Base-by-base conservation (phyloP, 2,797 vertebrate genomes). In the Chloroceryle inda region DNA sequence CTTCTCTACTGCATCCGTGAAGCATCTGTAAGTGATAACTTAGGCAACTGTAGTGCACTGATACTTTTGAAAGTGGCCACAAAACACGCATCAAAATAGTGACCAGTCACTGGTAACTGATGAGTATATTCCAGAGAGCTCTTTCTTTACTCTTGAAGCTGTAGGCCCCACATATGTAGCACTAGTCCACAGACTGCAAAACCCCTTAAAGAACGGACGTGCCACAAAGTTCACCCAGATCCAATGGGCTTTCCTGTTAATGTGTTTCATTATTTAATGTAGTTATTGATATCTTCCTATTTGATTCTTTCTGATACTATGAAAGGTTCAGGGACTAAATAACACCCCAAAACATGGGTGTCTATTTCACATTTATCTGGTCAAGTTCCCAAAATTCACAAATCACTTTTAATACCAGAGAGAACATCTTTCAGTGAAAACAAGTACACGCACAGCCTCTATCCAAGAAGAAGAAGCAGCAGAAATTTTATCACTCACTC, bases 401-500 rank as follows among this genome's bases (percentile, higher is more conserved):
- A 37, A 78, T 64, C 22, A 20, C n/a, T 91, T 91, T 62, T 86
- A 88, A 69, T 63, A 91, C 20, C 47, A 81, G 58, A 75, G 31
- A 86, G 63, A 78, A 86, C 73, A 74, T 61, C 67, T 64, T 93
- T 83, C 62, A 66, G 1, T 47, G 76, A 83, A 59, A 72, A 22
- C n/a, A 73, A 56, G 31, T 56, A 73, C 35, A 73, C 12, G 10
- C 19, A 63, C 19, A 79, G 33, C 55, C 44, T 69, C 44, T 79
- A 15, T 92, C 63, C 85, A 95, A 90, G 76, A 75, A 89, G 49
- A 64, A 88, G 37, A 7, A 92, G 53, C 38, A 83, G 31, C 35
- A 92, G 50, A 40, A 94, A 55, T 73, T 94, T 84, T 81, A 74
- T 81, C 80, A 76, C 62, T 84, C 47, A 35, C 50, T 92, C 73